Base-by-base conservation (phyloP, 2,113 vertebrate genomes). In the Thalassoma bifasciatum region DNA sequence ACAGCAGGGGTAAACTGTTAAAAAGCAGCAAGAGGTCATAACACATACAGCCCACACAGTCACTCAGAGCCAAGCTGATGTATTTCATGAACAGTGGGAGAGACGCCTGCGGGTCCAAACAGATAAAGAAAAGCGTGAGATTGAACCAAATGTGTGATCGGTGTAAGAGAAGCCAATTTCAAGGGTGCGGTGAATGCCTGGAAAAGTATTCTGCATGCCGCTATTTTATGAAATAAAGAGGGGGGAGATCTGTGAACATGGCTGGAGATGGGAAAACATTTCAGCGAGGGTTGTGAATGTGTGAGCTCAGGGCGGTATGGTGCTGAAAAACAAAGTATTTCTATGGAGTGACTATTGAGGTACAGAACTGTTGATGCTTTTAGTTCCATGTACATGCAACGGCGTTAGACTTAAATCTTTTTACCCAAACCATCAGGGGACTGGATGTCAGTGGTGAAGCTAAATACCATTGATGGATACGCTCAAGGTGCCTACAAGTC, bases 161-260 rank as follows among this genome's bases (percentile, higher is more conserved):
- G 76, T 73, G 66, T 23, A 65, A 34, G 63, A 80, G 62, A 68
- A 54, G 86, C 66, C 76, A 72, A 68, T 82, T 82, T 80, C 72
- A 74, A 70, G 75, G 67, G 42, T 62, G 53, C 51, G 36, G 26
- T 11, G 11, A 60, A 80, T 46, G 30, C 61, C 66, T 42, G 68
- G 56, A 37, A 70, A 73, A 66, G 34, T 51, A 22, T 79, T 67
- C 65, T 47, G 65, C 44, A 51, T 58, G 50, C 44, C 36, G 70
- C 42, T 38, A 68, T 71, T 81, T 81, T 66, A 70, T 77, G 65
- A 86, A 71, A 54, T 61, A 44, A 62, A 24, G 26, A 24, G 42
- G 37, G 23, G 30, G 23, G 40, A 37, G 44, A 57, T 8, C 44
- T 24, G 19, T 46, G 68, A 63, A 6, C 46, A 37, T n/a, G 13